Percentiles rank a stretch among this genome's conserved stretches.
Conservation (phyloP, 2,888 invertebrate species). For the Amblyteles armatorius region DNA sequence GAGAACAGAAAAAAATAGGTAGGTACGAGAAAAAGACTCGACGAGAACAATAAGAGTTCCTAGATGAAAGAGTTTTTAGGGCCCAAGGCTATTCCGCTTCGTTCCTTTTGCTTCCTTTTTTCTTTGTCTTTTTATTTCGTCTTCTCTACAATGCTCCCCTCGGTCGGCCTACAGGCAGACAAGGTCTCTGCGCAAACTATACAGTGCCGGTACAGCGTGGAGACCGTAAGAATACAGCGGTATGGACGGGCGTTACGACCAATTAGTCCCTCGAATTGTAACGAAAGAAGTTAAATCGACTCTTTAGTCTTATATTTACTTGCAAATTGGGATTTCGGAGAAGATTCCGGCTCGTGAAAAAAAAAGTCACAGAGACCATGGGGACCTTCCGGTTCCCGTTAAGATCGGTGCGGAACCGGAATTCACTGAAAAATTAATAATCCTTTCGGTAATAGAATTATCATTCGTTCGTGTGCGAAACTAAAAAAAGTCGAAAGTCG, state of each 20-base stretch:
- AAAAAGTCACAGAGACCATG: not conserved
- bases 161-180: slow-evolving; percentile 40
- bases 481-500: not conserved
- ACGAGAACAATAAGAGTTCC: slow-evolving; percentile 70
- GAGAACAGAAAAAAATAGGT: slow-evolving; percentile 64
- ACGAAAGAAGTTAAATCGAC: slow-evolving; percentile 31
- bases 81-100: slow-evolving; percentile 75
- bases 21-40: slow-evolving; percentile 74
- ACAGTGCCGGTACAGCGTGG: slow-evolving; percentile 1
- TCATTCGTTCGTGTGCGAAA: not conserved
- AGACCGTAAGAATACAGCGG: not conserved
- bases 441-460: not conserved
- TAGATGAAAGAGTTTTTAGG: slow-evolving; percentile 79
- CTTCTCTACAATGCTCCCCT: slow-evolving; percentile 31
- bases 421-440: not conserved
- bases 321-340: slow-evolving; percentile 24
- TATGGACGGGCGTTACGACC: slow-evolving; percentile 26
- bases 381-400: not conserved
- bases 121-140: slow-evolving; percentile 30
- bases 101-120: slow-evolving; percentile 67
- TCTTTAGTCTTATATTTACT: slow-evolving; percentile 19
- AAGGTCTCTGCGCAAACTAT: slow-evolving; percentile 24
- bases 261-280: slow-evolving; percentile 57
- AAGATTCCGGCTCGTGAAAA: not conserved
- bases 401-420: not conserved